Evolutionary conservation across 2,797 vertebrate species (phyloP).

Genomic region (Epinephelus malabaricus): DNA sequence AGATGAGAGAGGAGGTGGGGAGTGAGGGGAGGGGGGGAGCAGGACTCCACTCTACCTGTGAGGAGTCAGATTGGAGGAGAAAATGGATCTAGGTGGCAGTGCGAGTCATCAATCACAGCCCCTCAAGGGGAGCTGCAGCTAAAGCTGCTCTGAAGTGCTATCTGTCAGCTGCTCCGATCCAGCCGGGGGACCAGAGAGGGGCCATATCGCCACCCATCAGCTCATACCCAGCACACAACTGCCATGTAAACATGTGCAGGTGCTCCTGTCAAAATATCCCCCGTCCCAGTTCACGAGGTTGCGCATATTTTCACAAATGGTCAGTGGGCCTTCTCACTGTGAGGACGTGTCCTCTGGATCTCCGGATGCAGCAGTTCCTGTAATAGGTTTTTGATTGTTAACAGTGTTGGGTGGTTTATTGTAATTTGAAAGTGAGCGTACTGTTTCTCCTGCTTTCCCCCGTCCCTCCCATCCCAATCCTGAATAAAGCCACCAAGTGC

Average conservation of each 20-base stretch:
- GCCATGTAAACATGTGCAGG: conserved; percentile 87
- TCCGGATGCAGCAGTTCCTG: conserved; percentile 43
- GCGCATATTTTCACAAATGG: conserved; percentile 52
- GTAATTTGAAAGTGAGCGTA: conserved; percentile 62
- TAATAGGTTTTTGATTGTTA: conserved; percentile 62
- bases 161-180: conserved; percentile 87
- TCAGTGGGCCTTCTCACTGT: conserved; percentile 28
- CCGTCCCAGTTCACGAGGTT: conserved; percentile 59
- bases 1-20: conserved; percentile 28
- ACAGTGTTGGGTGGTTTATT: conserved; percentile 65
- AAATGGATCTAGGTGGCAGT: conserved; percentile 88
- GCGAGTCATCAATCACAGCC: conserved; percentile 89
- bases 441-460: conserved; percentile 49
- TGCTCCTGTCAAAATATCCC: conserved; percentile 76
- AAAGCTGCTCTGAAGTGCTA: conserved; percentile 90
- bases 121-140: conserved; percentile 88
- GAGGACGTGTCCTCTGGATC: conserved; percentile 1
- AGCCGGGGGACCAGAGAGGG: conserved; percentile 76
- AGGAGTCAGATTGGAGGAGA: conserved; percentile 85
- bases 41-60: conserved; percentile 75
- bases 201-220: conserved; percentile 83
- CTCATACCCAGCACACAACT: conserved; percentile 79
- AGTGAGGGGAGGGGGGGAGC: background rate
- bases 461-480: conserved; percentile 68
- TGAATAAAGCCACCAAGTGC: conserved; percentile 86